Percentiles rank a stretch among this genome's conserved stretches.
These are phyloP conservation scores for Hipposideros larvatus DNA, from an alignment of 2,797 vertebrate genomes.

Conservation along the genomic window DNA sequence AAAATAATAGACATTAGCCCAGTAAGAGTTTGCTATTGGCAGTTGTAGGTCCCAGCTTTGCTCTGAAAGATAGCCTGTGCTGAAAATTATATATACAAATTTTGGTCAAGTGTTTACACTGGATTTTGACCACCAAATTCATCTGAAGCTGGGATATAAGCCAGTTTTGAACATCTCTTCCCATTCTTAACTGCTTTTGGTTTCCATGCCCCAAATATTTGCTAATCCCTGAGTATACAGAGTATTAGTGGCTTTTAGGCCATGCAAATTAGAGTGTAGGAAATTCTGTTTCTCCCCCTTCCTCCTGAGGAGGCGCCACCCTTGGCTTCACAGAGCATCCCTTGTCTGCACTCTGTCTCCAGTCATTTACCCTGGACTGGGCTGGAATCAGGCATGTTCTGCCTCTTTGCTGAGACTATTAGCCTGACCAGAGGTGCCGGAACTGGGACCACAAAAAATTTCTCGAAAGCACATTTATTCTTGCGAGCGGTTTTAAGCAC, in stretches of 20 bases:
- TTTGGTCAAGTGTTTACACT: conserved; percentile 66
- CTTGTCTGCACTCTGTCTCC: background rate
- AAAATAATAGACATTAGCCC: conserved; percentile 54
- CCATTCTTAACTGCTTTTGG: conserved; percentile 61
- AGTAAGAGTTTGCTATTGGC: conserved; percentile 26
- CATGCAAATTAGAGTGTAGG: background rate
- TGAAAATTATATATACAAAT: conserved; percentile 65
- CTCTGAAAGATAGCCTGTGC: conserved; percentile 47
- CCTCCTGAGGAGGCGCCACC: background rate
- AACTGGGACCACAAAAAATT: conserved; percentile 48
- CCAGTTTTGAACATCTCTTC: conserved; percentile 62
- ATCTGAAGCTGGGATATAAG: conserved; percentile 64
- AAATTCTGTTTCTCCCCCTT: background rate
- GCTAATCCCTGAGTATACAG: background rate
- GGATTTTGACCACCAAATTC: conserved; percentile 69
- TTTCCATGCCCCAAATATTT: conserved; percentile 57
- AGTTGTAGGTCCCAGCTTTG: conserved; percentile 23
- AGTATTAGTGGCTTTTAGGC: conserved; percentile 26
- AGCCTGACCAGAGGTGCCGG: conserved; percentile 38
- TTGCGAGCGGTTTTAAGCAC: conserved; percentile 53
- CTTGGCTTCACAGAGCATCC: background rate
- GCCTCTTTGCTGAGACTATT: conserved; percentile 43
- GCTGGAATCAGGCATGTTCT: background rate
- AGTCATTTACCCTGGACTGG: background rate
- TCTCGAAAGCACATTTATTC: conserved; percentile 49